Percentiles rank a stretch among this genome's conserved stretches.
Conservation (phyloP, 2,888 invertebrate genomes). For the Machimus atricapillus region DNA sequence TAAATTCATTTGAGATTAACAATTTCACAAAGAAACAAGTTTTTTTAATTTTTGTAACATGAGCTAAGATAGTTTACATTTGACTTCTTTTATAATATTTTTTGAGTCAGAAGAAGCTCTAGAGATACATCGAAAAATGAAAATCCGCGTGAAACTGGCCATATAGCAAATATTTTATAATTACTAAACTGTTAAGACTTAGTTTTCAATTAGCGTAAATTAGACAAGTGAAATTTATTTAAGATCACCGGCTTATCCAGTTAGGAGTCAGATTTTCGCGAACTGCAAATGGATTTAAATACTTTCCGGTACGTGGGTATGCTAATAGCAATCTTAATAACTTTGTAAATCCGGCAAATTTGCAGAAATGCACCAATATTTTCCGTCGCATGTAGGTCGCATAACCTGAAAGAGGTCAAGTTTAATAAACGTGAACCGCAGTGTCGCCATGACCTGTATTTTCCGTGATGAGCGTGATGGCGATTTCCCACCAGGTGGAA, state of each 20-base stretch:
- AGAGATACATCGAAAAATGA: not conserved
- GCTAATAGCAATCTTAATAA: not conserved
- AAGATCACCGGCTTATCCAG: not conserved
- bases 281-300: not conserved
- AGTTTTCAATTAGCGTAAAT: not conserved
- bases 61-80: too few species aligned
- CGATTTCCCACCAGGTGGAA: not conserved
- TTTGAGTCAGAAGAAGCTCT: too few species aligned
- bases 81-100: too few species aligned
- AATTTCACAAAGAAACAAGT: too few species aligned
- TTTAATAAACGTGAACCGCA: not conserved
- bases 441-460: not conserved
- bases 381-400: not conserved
- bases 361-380: not conserved
- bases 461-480: not conserved
- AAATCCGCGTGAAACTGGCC: not conserved
- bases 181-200: not conserved
- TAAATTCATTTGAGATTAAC: too few species aligned
- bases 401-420: not conserved
- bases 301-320: not conserved
- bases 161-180: not conserved
- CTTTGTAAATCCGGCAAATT: not conserved
- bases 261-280: not conserved
- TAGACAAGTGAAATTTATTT: not conserved
- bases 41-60: too few species aligned